Base-by-base conservation (phyloP, 1,140 invertebrate species). In the Manduca sexta region DNA sequence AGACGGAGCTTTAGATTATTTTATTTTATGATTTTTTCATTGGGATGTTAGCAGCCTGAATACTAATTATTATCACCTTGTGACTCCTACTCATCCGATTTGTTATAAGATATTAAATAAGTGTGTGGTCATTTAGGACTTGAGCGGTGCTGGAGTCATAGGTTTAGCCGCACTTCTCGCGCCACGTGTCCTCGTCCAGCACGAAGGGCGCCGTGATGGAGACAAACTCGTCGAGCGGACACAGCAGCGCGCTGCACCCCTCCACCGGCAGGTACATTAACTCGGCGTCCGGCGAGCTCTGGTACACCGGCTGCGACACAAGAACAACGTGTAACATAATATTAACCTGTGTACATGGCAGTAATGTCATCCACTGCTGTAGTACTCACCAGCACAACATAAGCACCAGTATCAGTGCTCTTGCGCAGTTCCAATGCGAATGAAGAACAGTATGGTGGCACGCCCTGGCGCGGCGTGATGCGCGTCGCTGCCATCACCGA, bases 381-480 rank as follows among this genome's bases (percentile, higher is more conserved):
- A n/a, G n/a, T n/a, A 1, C 57, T 57, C 46, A 64, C 61, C 45
- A 64, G 31, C 10, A 64, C 57, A 49, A 64, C 45, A 34, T 47
- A 52, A 18, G 55, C 29, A 0, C 54, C 52, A 30, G 53, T 57
- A 0, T 31, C 21, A 0, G 11, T 12, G 4, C 49, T 46, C 13
- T 35, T 49, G 29, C 61, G 49, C 6, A 64, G 39, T 17, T 64
- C 61, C 34, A 64, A 21, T 4, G 57, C 33, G 31, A 42, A 64
- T 0, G 39, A 31, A 5, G 57, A 54, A 2, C 13, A 43, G 31
- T 60, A 64, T 16, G 46, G 46, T 2, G 61, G 57, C 7, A 51
- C 52, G 11, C 58, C 58, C 31, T 51, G 52, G 10, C 37, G 49
- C 1, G 45, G 26, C 7, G 14, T 29, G 12, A 61, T 15, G 18